These are phyloP conservation scores for Sabatieria punctata DNA, from an alignment of 2,888 invertebrate genomes.

Conservation along the genomic window DNA sequence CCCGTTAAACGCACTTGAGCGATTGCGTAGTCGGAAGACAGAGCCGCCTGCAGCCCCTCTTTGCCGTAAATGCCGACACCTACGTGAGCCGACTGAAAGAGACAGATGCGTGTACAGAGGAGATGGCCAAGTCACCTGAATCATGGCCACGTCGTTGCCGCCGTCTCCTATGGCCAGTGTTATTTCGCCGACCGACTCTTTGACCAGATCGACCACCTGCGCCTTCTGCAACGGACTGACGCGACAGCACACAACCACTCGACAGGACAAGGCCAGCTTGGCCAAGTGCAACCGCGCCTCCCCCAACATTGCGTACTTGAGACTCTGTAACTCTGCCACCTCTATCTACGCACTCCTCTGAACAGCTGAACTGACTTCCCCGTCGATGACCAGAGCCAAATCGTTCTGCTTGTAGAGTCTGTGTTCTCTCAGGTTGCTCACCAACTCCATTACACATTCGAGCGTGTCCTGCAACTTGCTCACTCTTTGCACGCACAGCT, in stretches of 20 bases:
- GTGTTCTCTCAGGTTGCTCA: conserved; percentile 53
- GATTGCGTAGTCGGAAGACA: conserved; percentile 96
- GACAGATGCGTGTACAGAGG: too few relatives aligned
- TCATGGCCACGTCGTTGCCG: conserved; percentile 95
- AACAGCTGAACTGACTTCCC: conserved; percentile 47
- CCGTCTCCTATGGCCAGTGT: conserved; percentile 90
- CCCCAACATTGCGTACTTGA: conserved; percentile 76
- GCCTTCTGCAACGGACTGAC: conserved; percentile 95
- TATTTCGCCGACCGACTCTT: conserved; percentile 53
- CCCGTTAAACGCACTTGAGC: conserved; percentile 50
- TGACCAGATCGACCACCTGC: conserved; percentile 42
- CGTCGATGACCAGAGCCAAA: conserved; percentile 79
- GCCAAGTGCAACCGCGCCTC: conserved; percentile 83
- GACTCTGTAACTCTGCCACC: conserved; percentile 47
- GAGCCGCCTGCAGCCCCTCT: conserved; percentile 96
- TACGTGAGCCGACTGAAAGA: conserved; percentile 67
- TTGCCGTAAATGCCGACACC: conserved; percentile 93
- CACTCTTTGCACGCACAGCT: too few relatives aligned
- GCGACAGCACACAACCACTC: conserved; percentile 81
- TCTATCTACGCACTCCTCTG: too few relatives aligned
- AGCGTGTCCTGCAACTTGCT: conserved; percentile 43
- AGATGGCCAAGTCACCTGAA: too few relatives aligned
- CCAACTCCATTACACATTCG: conserved; percentile 57
- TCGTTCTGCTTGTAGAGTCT: conserved; percentile 55
- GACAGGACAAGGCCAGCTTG: conserved; percentile 79